A percentile compares a stretch with the other conserved stretches of the same genome.
These are phyloP conservation scores for Macropodus opercularis DNA, from an alignment of 2,797 vertebrate genomes.

Conservation along the genomic window DNA sequence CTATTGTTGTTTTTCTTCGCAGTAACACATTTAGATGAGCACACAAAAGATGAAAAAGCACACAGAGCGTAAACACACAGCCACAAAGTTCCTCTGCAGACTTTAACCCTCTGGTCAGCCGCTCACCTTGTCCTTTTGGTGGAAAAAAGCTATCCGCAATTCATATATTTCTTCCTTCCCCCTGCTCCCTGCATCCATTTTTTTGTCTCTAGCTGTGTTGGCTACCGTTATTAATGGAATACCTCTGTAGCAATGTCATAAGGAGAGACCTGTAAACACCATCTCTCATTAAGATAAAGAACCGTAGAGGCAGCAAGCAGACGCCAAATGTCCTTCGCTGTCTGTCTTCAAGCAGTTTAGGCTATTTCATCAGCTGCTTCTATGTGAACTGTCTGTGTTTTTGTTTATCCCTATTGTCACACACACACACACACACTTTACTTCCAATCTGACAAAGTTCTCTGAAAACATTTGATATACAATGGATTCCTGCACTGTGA, in stretches of 20 bases:
- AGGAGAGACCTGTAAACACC: conserved; percentile 68
- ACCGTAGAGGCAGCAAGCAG: conserved; percentile 45
- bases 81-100: conserved; percentile 5
- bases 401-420: conserved; percentile 35
- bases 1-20: conserved; percentile 30
- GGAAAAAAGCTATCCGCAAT: conserved; percentile 19
- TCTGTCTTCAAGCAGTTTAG: conserved; percentile 43
- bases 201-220: conserved; percentile 12
- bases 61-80: conserved; percentile 21
- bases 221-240: conserved; percentile 39
- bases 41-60: conserved; percentile 7
- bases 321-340: conserved; percentile 53
- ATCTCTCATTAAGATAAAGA: conserved; percentile 80
- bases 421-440: conserved; percentile 15
- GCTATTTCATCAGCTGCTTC: conserved; percentile 45
- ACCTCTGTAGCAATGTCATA: conserved; percentile 20
- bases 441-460: conserved; percentile 30
- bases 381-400: conserved; percentile 33
- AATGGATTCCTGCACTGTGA: conserved; percentile 10
- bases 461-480: conserved; percentile 2
- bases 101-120: conserved; percentile 14
- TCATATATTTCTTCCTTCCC: neutral
- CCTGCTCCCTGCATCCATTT: neutral
- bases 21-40: conserved; percentile 11
- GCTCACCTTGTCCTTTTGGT: conserved; percentile 32